A percentile compares a stretch with the other conserved stretches of the same genome.
phyloP scores from a whole-genome alignment of 2,113 vertebrate species.

The Leiothrix lutea region DNA sequence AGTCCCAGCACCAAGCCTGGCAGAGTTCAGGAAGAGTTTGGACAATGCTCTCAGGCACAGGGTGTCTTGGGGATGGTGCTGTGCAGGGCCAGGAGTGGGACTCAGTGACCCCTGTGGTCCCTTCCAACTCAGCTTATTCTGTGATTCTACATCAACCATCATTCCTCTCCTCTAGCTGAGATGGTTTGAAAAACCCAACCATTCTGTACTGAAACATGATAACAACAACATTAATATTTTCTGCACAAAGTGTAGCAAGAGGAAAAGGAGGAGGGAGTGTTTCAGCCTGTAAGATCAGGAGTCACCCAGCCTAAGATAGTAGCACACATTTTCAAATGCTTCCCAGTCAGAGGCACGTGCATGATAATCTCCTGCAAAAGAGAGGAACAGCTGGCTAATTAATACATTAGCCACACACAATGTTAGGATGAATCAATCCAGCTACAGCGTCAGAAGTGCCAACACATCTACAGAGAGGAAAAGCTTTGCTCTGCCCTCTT shows the following conservation, averaged over 20 bases:
- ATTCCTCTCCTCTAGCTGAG: not conserved
- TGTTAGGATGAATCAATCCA: not conserved
- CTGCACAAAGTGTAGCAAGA: not conserved
- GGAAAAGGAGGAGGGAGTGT: not conserved
- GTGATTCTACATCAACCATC: not conserved
- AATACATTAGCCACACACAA: not conserved
- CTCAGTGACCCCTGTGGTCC: not conserved
- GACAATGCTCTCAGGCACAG: not conserved
- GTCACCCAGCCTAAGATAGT: not conserved
- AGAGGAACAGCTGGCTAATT: not conserved
- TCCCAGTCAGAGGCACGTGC: not conserved
- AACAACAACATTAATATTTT: not conserved
- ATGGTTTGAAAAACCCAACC: not conserved
- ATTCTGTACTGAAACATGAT: not conserved
- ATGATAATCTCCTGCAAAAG: not conserved
- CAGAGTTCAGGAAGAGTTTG: not conserved
- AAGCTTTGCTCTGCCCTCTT: not conserved
- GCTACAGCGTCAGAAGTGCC: not conserved
- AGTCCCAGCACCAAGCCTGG: not conserved
- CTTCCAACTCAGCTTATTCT: not conserved
- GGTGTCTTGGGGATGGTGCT: not conserved
- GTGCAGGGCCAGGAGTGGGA: not conserved
- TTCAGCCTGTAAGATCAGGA: not conserved
- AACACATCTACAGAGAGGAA: not conserved
- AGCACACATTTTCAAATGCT: not conserved